Percentiles rank a stretch among this genome's conserved stretches.
phyloP scores from a whole-genome alignment of 2,888 invertebrate genomes.

The Cataglyphis albicans region DNA sequence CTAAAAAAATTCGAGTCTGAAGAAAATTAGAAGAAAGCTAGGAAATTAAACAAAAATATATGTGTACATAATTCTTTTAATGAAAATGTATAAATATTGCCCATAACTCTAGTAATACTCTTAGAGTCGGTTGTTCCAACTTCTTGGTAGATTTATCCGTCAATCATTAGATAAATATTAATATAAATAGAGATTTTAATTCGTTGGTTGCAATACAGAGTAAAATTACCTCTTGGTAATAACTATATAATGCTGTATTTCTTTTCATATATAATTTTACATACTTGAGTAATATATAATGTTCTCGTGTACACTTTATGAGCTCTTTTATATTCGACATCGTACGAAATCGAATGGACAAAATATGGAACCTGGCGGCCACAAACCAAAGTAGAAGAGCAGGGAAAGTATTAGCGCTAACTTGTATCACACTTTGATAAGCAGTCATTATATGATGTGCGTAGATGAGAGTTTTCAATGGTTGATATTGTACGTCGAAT shows the following conservation, averaged over 20 bases:
- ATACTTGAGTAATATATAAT: constrained; percentile 75
- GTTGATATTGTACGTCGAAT: constrained; percentile 68
- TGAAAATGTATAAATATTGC: too few relatives aligned
- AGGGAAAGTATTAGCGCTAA: constrained; percentile 74
- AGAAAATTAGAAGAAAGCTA: too few relatives aligned
- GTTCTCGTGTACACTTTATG: constrained; percentile 65
- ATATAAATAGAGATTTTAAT: too few relatives aligned
- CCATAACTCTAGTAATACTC: too few relatives aligned
- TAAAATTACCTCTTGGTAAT: too few relatives aligned
- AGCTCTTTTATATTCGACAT: constrained; percentile 62
- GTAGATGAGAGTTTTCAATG: constrained; percentile 67
- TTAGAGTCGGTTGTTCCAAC: too few relatives aligned
- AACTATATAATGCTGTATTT: not conserved
- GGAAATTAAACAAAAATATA: too few relatives aligned
- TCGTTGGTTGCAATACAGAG: too few relatives aligned
- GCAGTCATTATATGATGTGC: constrained; percentile 70
- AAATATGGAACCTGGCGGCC: constrained; percentile 72
- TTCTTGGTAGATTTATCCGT: too few relatives aligned
- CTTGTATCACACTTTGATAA: constrained; percentile 68
- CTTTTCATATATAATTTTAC: not conserved
- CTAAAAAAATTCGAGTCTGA: too few relatives aligned
- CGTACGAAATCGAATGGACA: constrained; percentile 61
- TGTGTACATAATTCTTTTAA: too few relatives aligned
- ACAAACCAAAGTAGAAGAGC: constrained; percentile 76
- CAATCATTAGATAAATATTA: too few relatives aligned